A percentile compares a stretch with the other conserved stretches of the same genome.
Conservation (phyloP, 2,797 vertebrate species). For the Chromis chromis region DNA sequence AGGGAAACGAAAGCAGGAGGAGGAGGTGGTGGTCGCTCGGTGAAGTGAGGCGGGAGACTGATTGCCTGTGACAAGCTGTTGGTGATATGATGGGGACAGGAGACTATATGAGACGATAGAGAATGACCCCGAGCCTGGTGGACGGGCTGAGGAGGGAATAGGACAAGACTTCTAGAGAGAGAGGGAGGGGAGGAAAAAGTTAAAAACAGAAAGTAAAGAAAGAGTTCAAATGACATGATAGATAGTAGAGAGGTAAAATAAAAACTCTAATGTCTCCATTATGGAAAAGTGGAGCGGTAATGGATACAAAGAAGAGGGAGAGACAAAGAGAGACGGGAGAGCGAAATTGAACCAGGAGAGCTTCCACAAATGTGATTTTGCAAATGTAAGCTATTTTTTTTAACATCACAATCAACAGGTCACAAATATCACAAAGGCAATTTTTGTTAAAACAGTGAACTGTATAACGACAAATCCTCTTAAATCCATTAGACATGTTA, state of each 20-base stretch:
- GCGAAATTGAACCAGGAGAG: conserved; percentile 54
- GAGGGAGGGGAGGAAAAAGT: conserved; percentile 28
- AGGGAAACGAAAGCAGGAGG: conserved; percentile 43
- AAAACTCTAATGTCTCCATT: conserved; percentile 77
- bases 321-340: conserved; percentile 35
- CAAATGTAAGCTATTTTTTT: conserved; percentile 63
- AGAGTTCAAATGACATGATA: conserved; percentile 68
- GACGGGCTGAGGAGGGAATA: conserved; percentile 13
- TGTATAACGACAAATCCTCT: conserved; percentile 38
- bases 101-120: conserved; percentile 63
- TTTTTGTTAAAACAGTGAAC: conserved; percentile 45
- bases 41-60: conserved; percentile 60
- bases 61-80: conserved; percentile 84
- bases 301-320: conserved; percentile 68
- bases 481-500: conserved; percentile 45
- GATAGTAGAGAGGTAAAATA: conserved; percentile 67
- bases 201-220: conserved; percentile 71
- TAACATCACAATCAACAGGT: conserved; percentile 67
- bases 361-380: conserved; percentile 53
- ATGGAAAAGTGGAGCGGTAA: conserved; percentile 68
- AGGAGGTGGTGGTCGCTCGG: conserved; percentile 41
- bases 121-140: conserved; percentile 48
- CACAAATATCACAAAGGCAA: conserved; percentile 59
- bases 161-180: conserved; percentile 15
- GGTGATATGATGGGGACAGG: conserved; percentile 80